Evolutionary conservation across 2,113 vertebrate species (phyloP).

Genomic region (Callaeas wilsoni): DNA sequence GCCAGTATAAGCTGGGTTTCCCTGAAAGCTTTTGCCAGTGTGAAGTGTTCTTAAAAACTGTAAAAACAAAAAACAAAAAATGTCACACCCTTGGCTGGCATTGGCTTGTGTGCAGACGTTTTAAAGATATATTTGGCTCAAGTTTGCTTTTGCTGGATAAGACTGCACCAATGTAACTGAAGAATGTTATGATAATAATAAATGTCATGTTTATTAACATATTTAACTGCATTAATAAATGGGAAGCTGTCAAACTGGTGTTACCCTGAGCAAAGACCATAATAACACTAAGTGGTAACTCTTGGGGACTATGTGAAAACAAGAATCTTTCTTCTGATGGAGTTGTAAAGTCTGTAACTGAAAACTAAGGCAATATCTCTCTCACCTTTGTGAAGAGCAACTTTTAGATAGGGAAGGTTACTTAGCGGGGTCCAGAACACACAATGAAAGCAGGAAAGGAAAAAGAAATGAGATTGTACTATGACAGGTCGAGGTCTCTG

Average conservation of each 20-base stretch:
- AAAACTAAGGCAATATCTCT: neutral
- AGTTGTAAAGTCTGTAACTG: neutral
- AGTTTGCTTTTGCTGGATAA: constrained; percentile 51
- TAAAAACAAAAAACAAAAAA: constrained; percentile 23
- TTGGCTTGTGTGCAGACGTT: neutral
- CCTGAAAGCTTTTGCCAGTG: constrained; percentile 28
- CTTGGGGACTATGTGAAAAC: neutral
- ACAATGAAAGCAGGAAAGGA: neutral
- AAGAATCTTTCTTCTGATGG: neutral
- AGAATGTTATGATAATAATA: constrained; percentile 52
- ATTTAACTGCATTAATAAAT: constrained; percentile 45
- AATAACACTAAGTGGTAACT: neutral
- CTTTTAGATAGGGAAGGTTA: neutral
- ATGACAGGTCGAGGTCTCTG: neutral
- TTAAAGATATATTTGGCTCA: constrained; percentile 30
- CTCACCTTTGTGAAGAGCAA: neutral
- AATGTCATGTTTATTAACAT: constrained; percentile 45
- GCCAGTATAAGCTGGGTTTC: constrained; percentile 48
- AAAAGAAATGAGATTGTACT: neutral
- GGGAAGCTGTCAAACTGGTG: constrained; percentile 32
- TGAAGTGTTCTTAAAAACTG: constrained; percentile 50
- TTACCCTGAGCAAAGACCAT: constrained; percentile 30
- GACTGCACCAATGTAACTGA: constrained; percentile 22
- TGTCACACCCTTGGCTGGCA: constrained; percentile 46
- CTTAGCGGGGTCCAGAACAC: neutral